Base-by-base conservation (phyloP, 2,888 invertebrate species). In the Heliconius erato region DNA sequence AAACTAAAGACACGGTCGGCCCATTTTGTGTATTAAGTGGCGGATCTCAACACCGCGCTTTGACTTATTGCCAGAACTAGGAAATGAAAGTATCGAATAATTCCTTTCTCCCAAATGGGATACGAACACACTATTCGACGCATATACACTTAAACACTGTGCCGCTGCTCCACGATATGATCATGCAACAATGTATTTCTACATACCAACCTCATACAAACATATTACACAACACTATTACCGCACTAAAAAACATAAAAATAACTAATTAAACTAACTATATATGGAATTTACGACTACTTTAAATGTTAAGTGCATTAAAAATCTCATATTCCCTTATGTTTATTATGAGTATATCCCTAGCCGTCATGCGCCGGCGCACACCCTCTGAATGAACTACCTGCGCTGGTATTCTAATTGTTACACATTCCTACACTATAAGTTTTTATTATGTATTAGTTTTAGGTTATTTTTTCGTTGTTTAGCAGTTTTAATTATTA, bases 311-410 rank as follows among this genome's bases (percentile, higher is more conserved):
- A 63, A 76, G 76, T 63, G n/a, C 63, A 63, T 76, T 76, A 76
- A 76, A 72, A 76, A 76, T 76, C 76, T 76, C 63, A 76, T 76
- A 76, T 76, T 63, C 76, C 76, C 63, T 76, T 72, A 9, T 23
- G 63, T 63, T 76, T 76, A 76, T 76, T 35, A 76, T 11, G 76
- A 16, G 72, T 74, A 65, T 63, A 72, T 68, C 68, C 59, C 59
- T 40, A 32, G n/a, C 26, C 79, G 90, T 90, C 89, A 91, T 86
- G 91, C 89, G 88, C 88, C 83, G 84, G 83, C 88, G 89, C 89
- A 85, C 90, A 85, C 90, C 90, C 90, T 71, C 72, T 72, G n/a
- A 35, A 40, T 11, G 16, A 49, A 40, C n/a, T 71, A 79, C 78
- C 78, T 78, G 78, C 40, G 26, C 19, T 19, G 40, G 78, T 78